Conservation (phyloP, 2,797 vertebrate genomes). For the Myripristis jacobus region DNA sequence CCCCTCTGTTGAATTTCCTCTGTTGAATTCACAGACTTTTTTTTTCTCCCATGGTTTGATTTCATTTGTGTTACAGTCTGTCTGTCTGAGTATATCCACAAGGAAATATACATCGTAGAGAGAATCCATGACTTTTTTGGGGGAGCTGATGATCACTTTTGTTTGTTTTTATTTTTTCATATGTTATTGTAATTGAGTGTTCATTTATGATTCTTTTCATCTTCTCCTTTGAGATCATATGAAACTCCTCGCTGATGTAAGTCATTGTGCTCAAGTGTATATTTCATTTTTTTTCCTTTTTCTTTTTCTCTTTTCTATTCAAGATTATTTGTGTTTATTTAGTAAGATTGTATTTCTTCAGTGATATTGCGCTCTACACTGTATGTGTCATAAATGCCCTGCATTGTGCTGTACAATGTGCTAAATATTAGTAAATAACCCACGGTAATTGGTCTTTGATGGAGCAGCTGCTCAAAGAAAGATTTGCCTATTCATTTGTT, state of each 20-base stretch:
- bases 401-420: constrained; percentile 44
- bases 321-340: constrained; percentile 50
- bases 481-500: constrained; percentile 35
- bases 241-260: constrained; percentile 52
- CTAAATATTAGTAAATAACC: constrained; percentile 55
- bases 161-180: constrained; percentile 12
- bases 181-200: constrained; percentile 60
- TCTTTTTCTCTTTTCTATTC: constrained; percentile 55
- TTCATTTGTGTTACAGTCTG: constrained; percentile 64
- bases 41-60: constrained; percentile 61
- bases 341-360: constrained; percentile 37
- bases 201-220: constrained; percentile 61
- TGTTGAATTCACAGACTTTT: constrained; percentile 54
- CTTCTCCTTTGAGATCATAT: constrained; percentile 48
- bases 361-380: constrained; percentile 36
- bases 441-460: constrained; percentile 45
- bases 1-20: constrained; percentile 65
- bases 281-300: constrained; percentile 53
- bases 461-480: constrained; percentile 50
- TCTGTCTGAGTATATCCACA: constrained; percentile 49
- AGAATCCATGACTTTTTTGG: constrained; percentile 34
- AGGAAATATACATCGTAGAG: constrained; percentile 31
- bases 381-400: constrained; percentile 40
- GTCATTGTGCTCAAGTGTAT: constrained; percentile 46
- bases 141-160: constrained; percentile 12